Base-by-base conservation (phyloP, 2,888 invertebrate genomes). In the Tachina grossa region DNA sequence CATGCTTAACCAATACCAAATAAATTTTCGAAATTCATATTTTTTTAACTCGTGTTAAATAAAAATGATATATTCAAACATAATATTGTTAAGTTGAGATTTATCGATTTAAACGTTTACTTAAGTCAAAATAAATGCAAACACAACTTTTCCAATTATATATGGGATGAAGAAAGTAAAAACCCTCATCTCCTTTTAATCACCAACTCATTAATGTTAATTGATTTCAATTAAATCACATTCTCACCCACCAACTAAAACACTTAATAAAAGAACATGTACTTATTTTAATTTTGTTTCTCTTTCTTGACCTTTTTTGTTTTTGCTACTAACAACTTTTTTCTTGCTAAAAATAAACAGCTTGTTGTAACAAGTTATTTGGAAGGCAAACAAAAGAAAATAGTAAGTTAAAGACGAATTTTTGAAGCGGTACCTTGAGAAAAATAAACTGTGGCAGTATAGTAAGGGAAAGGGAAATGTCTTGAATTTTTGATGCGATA, bases 171-270 rank as follows among this genome's bases (percentile, higher is more conserved):
- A 65, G 47, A 84, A 80, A 53, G n/a, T n/a, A n/a, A 39, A 45
- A 79, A 83, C 84, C 88, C 88, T 89, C 89, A 90, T 89, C 89
- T 88, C 84, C 86, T 87, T 89, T 91, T 92, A 92, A 92, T 92
- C 90, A 72, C 91, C 91, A 89, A 89, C 92, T 91, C 92, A 91
- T 92, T 92, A 92, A 89, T 89, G 91, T 91, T 92, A 92, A 92
- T 92, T 92, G 92, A 92, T 92, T 92, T 92, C 91, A 92, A 92
- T 92, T 92, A 92, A 92, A 91, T 91, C 92, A 91, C 91, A 89
- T 89, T 83, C 81, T 53, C 61, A 79, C 85, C 83, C 78, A 59
- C 79, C 53, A 78, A 72, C 81, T 51, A 55, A 45, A 83, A 65
- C 82, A 86, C 80, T 81, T 84, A 83, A 83, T 83, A 80, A 86